Base-by-base conservation (phyloP, 2,113 vertebrate species). In the Myrmophylax atrothorax region DNA sequence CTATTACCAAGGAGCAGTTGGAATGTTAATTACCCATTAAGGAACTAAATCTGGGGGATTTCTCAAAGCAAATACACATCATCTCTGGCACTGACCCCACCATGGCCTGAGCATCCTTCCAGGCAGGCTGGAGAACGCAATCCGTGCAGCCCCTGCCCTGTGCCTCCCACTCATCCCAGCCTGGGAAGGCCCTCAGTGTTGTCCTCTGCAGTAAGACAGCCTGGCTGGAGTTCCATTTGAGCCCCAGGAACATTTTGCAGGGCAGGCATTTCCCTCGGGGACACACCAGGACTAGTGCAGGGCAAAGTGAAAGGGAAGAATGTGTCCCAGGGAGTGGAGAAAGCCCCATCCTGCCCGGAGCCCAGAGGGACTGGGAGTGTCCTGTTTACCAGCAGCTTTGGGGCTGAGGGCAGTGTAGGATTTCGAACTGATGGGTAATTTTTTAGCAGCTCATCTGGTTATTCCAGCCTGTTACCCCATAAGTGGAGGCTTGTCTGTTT, bases 11-110 rank as follows among this genome's bases (percentile, higher is more conserved):
- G 77, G 85, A 87, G 60, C 80, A 94, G 91, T 88, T 87, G 69
- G 89, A 92, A 96, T 85, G 83, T 97, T 89, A 93, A 87, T 95
- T 85, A 83, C 70, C 84, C 81, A 89, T 75, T 84, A 92, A 93
- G 78, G 80, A 96, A 83, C 83, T 90, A 96, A 94, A 94, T 97
- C 94, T 92, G 83, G 80, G 83, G 88, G 85, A 96, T 96, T 96
- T 95, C 93, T 97, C 53, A 88, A 89, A 94, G 88, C 90, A 92
- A 93, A 94, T 75, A 89, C 49, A 69, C 90, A 90, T 52, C 9
- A 28, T 85, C 63, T 85, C 79, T 95, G 87, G 90, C 82, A 73
- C 85, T 94, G 94, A 90, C 94, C 90, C 49, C 35, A 29, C 75
- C 1, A 3, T 23, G 82, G 87, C 87, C 75, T 50, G 42, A 83